These are phyloP conservation scores for Meteorus sp. DNA, from an alignment of 1,140 invertebrate species.

Conservation along the genomic window DNA sequence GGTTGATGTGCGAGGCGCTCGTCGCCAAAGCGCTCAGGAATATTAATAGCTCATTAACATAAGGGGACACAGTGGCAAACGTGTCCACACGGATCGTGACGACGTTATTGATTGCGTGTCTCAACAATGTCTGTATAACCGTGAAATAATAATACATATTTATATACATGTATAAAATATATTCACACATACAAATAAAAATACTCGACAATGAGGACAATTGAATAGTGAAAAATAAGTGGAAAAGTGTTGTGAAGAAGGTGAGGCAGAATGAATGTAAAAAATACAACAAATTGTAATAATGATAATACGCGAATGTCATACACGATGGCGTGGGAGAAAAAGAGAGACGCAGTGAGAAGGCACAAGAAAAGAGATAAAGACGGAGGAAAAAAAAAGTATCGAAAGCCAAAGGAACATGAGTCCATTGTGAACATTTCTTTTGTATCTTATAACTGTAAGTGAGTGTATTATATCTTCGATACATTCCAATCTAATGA, in stretches of 20 bases:
- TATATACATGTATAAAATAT: constrained; percentile 6
- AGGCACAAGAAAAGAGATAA: background rate
- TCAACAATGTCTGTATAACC: constrained; percentile 13
- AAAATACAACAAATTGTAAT: too few relatives aligned
- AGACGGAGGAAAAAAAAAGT: constrained; percentile 6
- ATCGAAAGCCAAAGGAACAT: constrained; percentile 37
- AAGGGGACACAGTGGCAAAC: constrained; percentile 47
- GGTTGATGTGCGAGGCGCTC: constrained; percentile 22
- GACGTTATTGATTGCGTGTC: constrained; percentile 53
- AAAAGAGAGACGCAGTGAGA: background rate
- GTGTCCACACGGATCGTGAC: constrained; percentile 51
- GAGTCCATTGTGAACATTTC: constrained; percentile 43
- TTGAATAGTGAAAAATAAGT: too few relatives aligned
- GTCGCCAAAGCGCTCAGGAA: constrained; percentile 39
- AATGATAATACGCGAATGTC: too few relatives aligned
- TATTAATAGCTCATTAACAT: constrained; percentile 54
- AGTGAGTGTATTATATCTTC: too few relatives aligned
- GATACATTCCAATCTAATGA: constrained; percentile 51
- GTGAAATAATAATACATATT: constrained; percentile 6
- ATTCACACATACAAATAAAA: too few relatives aligned
- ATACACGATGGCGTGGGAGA: too few relatives aligned
- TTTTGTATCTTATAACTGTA: constrained; percentile 49
- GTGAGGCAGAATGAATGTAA: constrained; percentile 1
- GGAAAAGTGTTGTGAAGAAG: constrained; percentile 26
- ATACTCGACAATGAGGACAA: constrained; percentile 44